These are phyloP conservation scores for Lepidocyrtinus sp. DNA, from an alignment of 2,888 invertebrate species.

Conservation along the genomic window DNA sequence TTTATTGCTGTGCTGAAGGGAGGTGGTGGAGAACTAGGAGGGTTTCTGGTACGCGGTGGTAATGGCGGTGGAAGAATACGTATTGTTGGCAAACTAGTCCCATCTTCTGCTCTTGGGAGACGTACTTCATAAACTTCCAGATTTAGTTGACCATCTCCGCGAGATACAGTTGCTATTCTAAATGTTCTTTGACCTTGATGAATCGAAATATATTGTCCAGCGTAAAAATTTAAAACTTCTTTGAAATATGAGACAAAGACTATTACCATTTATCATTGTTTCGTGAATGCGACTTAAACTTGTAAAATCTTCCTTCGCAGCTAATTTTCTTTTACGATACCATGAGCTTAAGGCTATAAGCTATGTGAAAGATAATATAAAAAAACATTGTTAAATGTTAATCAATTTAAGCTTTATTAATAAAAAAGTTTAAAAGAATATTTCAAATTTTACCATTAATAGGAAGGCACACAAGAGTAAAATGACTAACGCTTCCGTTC, in stretches of 20 bases:
- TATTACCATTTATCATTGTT: conserved; percentile 38
- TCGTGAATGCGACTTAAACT: conserved; percentile 30
- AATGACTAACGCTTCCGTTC: conserved; percentile 18
- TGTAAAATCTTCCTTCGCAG: background rate
- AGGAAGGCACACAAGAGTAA: conserved; percentile 25
- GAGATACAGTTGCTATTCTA: conserved; percentile 49
- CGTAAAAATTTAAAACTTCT: background rate
- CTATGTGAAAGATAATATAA: conserved; percentile 19
- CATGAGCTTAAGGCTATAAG: conserved; percentile 23
- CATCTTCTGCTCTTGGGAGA: conserved; percentile 27
- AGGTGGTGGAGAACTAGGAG: conserved; percentile 32
- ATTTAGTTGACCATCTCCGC: conserved; percentile 8
- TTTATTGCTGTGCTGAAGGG: conserved; percentile 41
- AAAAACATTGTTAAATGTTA: too few species aligned
- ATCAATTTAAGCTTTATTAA: too few species aligned
- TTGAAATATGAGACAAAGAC: background rate
- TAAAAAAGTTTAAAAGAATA: too few species aligned
- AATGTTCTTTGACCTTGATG: conserved; percentile 42
- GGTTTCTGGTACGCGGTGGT: background rate
- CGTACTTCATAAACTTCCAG: conserved; percentile 55
- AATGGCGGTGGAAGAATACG: background rate
- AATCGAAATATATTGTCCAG: conserved; percentile 8
- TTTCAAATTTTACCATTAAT: conserved; percentile 38
- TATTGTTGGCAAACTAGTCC: background rate
- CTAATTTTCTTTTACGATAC: background rate